Base-by-base conservation (phyloP, 2,888 invertebrate species). In the Amorpha juglandis region DNA sequence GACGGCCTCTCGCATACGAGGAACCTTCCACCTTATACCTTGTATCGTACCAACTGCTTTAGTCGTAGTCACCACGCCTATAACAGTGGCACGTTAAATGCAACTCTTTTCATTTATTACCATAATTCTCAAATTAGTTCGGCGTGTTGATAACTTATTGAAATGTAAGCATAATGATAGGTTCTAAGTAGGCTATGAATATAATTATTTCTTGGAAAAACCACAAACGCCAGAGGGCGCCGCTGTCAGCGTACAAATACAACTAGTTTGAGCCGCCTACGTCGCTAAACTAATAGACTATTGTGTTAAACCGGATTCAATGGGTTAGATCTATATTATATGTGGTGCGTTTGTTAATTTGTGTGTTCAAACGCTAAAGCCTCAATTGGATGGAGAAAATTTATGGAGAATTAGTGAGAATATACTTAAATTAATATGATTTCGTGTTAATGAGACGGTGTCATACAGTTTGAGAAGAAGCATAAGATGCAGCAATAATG, bases 281-380 rank as follows among this genome's bases (percentile, higher is more conserved):
- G 51, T 63, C 48, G 51, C 48, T 63, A n/a, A 51, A 14, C 63
- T 51, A 63, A 51, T 63, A 51, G 48, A 21, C 63, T 50, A 63
- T 63, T 63, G 63, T 63, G 21, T 50, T 19, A n/a, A 63, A 51
- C 63, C 63, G 63, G 63, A 63, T 63, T 50, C n/a, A 6, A n/a
- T 7, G 48, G 19, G 33, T 35, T 38, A 9, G 63, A 38, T 63
- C 58, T 58, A 42, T 19, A 38, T 58, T 12, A 16, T 42, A 58
- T 38, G 19, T 58, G 38, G 16, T 27, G 6, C 27, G 16, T 58
- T 19, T 58, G 12, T 35, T 9, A 48, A 48, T 16, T 3, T 19
- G 19, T 19, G 50, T 50, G 50, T 9, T 19, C 19, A 48, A 27
- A 27, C 1, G 1, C 27, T 27, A 27, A 27, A 27, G 27, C 27